Percentiles rank a stretch among this genome's conserved stretches.
Evolutionary conservation across 2,797 vertebrate genomes (phyloP).

Genomic region (Coreius guichenoti): DNA sequence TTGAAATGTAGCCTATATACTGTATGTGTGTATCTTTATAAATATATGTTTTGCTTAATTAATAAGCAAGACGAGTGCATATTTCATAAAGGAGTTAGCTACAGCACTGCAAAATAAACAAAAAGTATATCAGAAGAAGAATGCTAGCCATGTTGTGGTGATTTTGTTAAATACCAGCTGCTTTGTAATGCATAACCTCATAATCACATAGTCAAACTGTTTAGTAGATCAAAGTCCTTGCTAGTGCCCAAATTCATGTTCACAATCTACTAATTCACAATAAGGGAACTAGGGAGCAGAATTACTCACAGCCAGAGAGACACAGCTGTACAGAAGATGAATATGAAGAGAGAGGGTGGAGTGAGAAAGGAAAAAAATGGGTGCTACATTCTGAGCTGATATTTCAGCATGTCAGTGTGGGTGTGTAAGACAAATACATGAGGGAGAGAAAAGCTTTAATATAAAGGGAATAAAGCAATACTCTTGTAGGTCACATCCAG

Average conservation of each 20-base stretch:
- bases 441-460: neutral
- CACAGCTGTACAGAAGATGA: constrained; percentile 1
- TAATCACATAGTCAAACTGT: neutral
- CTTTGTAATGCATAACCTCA: neutral
- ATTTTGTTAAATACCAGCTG: constrained; percentile 5
- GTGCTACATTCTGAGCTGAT: constrained; percentile 12
- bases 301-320: neutral
- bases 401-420: neutral
- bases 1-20: too few species aligned
- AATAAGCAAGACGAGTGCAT: neutral
- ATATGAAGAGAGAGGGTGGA: neutral
- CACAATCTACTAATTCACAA: constrained; percentile 9
- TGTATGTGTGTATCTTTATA: too few species aligned
- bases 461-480: constrained; percentile 1
- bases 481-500: neutral
- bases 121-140: neutral
- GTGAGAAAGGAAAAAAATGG: neutral
- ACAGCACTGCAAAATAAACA: neutral
- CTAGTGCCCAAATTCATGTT: neutral
- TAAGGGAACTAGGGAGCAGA: neutral
- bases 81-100: neutral
- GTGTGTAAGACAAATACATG: neutral
- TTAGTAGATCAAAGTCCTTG: neutral
- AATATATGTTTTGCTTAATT: neutral
- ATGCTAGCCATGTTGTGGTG: neutral